Evolutionary conservation across 2,113 vertebrate genomes (phyloP).

Genomic region (Brachyhypopomus gauderio): DNA sequence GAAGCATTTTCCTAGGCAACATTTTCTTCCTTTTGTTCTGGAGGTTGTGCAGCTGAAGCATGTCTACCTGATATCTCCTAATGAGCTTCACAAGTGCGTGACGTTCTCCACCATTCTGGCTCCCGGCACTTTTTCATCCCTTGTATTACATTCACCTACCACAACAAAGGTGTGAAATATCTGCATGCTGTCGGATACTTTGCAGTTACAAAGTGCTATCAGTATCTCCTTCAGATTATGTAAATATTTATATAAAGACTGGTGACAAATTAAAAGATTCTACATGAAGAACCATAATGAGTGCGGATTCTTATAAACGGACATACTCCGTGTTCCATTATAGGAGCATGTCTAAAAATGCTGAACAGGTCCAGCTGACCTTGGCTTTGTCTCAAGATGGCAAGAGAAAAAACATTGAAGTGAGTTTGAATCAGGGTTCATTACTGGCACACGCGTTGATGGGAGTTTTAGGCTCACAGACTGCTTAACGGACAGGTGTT

Average conservation of each 20-base stretch:
- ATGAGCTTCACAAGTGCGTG: constrained; percentile 19
- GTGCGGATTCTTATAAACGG: too few relatives aligned
- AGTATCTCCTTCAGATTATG: constrained; percentile 25
- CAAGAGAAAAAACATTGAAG: too few relatives aligned
- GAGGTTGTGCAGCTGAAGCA: constrained; percentile 23
- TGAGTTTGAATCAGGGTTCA: too few relatives aligned
- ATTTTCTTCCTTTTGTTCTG: constrained; percentile 19
- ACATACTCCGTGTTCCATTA: too few relatives aligned
- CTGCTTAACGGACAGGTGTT: too few relatives aligned
- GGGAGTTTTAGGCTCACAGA: too few relatives aligned
- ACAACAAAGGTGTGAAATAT: constrained; percentile 30
- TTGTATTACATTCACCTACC: constrained; percentile 9
- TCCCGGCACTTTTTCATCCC: constrained; percentile 12
- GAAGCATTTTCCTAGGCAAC: constrained; percentile 22
- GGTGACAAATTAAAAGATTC: too few relatives aligned
- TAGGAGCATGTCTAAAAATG: too few relatives aligned
- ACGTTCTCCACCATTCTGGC: constrained; percentile 18
- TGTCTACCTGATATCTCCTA: constrained; percentile 39
- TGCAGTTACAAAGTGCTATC: not conserved
- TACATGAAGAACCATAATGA: too few relatives aligned
- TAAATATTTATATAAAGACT: not conserved
- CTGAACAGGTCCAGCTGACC: too few relatives aligned
- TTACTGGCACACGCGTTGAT: too few relatives aligned
- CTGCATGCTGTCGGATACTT: not conserved
- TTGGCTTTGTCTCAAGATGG: too few relatives aligned